Base-by-base conservation (phyloP, 2,797 vertebrate species). In the Gambusia yucatana region DNA sequence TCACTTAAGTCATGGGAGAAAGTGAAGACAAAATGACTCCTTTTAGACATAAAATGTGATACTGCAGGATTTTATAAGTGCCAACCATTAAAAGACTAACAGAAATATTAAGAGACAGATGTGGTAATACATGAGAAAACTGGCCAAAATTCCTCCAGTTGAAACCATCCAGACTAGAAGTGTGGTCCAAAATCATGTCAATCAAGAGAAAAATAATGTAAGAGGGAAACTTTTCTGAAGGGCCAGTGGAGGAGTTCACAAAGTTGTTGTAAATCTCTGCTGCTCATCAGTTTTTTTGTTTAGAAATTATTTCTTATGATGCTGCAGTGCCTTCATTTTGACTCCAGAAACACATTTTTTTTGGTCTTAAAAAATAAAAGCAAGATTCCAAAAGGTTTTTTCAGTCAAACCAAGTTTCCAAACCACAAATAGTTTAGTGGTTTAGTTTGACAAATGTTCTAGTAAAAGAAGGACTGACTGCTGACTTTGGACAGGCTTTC, bases 381-480 rank as follows among this genome's bases (percentile, higher is more conserved):
- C 83, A 89, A 88, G 87, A 82, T 65, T 78, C 69, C 44, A 76
- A 84, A 81, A 87, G 80, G 91, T 94, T 94, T 87, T 94, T 95
- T 85, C 55, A 91, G 80, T 77, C 89, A 82, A 93, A 92, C 86
- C 77, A 88, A 85, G 85, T 90, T 89, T 94, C 94, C 94, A 94
- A 94, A 93, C 92, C 94, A 80, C 94, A 89, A 89, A 92, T 89
- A 85, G 82, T 87, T 91, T 82, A 87, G 91, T 89, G 92, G 92
- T 92, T 92, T 81, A 82, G 89, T 91, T 86, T 92, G 89, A 94
- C 90, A 93, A 94, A 95, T 93, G 92, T 91, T 94, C 92, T 90
- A 85, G 90, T 91, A 92, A 88, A 83, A 89, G 83, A 94, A 90
- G 82, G 82, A 86, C 78, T 87, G 84, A 85, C 86, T 85, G 87